phyloP scores from a whole-genome alignment of 2,797 vertebrate species.

The Mallotus villosus region DNA sequence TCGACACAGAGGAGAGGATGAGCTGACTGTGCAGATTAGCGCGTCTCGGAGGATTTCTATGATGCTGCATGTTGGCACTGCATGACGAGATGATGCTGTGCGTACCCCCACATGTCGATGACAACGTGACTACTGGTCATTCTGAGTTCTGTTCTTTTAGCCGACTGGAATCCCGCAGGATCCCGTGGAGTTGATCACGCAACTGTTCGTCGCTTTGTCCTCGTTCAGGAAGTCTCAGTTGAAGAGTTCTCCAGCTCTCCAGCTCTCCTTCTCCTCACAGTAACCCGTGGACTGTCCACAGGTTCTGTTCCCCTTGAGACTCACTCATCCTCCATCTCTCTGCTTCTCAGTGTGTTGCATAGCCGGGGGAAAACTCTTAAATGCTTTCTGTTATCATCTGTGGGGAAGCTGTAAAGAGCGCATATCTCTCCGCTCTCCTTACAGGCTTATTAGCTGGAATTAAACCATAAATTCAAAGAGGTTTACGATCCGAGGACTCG shows the following conservation, averaged over 20 bases:
- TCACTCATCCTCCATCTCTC: conserved; percentile 18
- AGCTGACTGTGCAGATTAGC: too few relatives aligned
- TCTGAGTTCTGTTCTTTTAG: too few relatives aligned
- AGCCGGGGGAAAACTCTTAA: conserved; percentile 58
- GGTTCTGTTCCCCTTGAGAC: conserved; percentile 13
- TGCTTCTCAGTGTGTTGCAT: conserved; percentile 35
- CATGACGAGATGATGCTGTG: too few relatives aligned
- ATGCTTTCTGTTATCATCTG: conserved; percentile 55
- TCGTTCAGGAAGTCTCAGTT: not conserved
- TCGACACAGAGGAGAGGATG: too few relatives aligned
- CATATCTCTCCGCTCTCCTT: conserved; percentile 25
- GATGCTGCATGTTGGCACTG: too few relatives aligned
- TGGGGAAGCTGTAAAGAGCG: conserved; percentile 46
- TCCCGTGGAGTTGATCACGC: too few relatives aligned
- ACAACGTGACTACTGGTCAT: too few relatives aligned
- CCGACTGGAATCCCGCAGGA: too few relatives aligned
- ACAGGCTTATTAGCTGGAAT: conserved; percentile 46
- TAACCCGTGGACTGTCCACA: conserved; percentile 12
- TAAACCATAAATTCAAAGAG: conserved; percentile 50
- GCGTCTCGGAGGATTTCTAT: too few relatives aligned
- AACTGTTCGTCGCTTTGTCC: not conserved
- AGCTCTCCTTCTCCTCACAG: not conserved
- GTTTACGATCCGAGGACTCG: conserved; percentile 23
- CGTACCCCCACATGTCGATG: too few relatives aligned
- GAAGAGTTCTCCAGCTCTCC: conserved; percentile 31